A percentile compares a stretch with the other conserved stretches of the same genome.
Conservation (phyloP, 1,140 invertebrate species). For the Oryctes rhinoceros region DNA sequence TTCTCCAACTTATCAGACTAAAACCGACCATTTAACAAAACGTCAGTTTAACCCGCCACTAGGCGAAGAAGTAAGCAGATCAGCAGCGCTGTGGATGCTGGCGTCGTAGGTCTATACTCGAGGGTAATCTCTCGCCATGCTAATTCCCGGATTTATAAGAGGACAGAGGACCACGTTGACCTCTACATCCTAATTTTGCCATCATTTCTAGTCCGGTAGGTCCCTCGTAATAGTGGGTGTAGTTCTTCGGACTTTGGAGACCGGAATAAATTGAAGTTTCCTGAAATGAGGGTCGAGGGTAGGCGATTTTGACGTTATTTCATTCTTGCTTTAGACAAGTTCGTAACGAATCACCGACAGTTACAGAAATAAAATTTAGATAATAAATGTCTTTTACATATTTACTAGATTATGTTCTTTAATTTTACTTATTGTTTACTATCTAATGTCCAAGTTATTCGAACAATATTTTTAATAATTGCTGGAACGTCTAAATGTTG, state of each 20-base stretch:
- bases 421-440: too few relatives aligned
- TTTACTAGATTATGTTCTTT: too few relatives aligned
- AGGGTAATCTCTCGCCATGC: not conserved
- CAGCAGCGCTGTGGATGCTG: not conserved
- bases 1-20: not conserved
- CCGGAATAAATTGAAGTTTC: not conserved
- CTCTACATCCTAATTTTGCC: not conserved
- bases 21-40: not conserved
- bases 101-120: not conserved
- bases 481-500: too few relatives aligned
- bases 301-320: too few relatives aligned
- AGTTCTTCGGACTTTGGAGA: not conserved
- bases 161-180: not conserved
- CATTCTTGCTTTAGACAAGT: too few relatives aligned
- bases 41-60: not conserved
- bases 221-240: not conserved
- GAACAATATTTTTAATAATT: too few relatives aligned
- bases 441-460: too few relatives aligned
- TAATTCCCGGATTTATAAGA: slow-evolving; percentile 6
- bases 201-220: too few relatives aligned
- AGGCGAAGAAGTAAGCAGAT: not conserved
- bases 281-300: too few relatives aligned
- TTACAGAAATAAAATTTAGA: too few relatives aligned
- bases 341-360: too few relatives aligned
- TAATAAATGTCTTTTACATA: too few relatives aligned